Base-by-base conservation (phyloP, 2,797 vertebrate genomes). In the Eutrigla gurnardus region DNA sequence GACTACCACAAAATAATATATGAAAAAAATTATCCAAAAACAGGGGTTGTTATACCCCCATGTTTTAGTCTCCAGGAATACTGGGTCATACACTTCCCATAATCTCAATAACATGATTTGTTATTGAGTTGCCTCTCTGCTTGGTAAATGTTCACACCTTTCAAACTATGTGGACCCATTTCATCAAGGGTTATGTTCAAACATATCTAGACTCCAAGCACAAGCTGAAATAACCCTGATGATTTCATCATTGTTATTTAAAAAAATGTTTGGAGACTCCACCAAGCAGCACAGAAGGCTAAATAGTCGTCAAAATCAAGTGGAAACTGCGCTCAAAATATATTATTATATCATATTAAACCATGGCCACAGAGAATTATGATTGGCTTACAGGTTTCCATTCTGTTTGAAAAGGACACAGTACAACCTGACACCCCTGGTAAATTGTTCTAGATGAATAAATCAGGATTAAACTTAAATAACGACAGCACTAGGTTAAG, bases 311-410 rank as follows among this genome's bases (percentile, higher is more conserved):
- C 25, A 25, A 25, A 25, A 25, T 25, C 25, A 25, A 25, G 25
- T 25, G 25, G 25, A 25, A 25, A 25, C 25, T 25, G 25, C 25
- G 25, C 25, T 25, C 25, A 25, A 25, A 2, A 2, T 25, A 25
- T 25, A 25, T 25, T 25, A 25, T 25, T 25, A 25, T 25, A 25
- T 25, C 25, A 25, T 47, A 64, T 15, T 7, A 47, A 1, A 59
- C 9, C 37, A 61, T 3, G 15, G n/a, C 15, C 53, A 39, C 8
- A 65, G 17, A 64, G 15, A 75, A 58, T 18, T 13, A 9, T 55
- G 32, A 69, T 36, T 55, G 14, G 13, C 32, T 64, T 39, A 32
- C 25, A 52, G 3, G 9, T 74, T 68, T 67, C 32, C 25, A 57
- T 43, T 12, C 8, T n/a, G 15, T 35, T 32, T 65, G 14, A 33